These are phyloP conservation scores for Sturnus vulgaris DNA, from an alignment of 2,113 vertebrate genomes.

Conservation along the genomic window DNA sequence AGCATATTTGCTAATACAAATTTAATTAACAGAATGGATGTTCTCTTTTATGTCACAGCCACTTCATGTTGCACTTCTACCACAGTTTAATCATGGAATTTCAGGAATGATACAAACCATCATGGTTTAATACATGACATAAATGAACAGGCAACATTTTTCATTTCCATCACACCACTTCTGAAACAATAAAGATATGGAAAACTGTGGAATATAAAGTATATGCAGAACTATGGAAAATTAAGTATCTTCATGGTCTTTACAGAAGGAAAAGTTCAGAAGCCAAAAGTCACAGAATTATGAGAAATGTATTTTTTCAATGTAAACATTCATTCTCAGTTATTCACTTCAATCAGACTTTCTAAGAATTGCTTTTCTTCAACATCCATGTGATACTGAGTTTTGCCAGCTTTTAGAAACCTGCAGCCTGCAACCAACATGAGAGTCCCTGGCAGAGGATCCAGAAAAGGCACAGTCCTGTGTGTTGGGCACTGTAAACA, in stretches of 20 bases:
- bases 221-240: neutral
- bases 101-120: neutral
- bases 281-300: neutral
- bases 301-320: neutral
- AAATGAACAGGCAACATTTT: neutral
- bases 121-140: neutral
- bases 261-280: neutral
- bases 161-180: neutral
- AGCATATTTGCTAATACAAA: neutral
- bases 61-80: neutral
- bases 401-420: neutral
- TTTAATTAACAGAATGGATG: neutral
- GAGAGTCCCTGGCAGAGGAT: neutral
- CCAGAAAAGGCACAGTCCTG: neutral
- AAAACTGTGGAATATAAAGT: neutral
- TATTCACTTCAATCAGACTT: neutral
- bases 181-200: neutral
- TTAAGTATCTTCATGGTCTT: neutral
- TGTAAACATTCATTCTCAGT: neutral
- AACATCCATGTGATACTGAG: neutral
- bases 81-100: neutral
- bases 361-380: neutral
- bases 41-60: neutral
- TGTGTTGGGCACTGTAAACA: neutral
- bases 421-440: neutral